These are phyloP conservation scores for Psammodynastes pulverulentus DNA, from an alignment of 2,113 vertebrate genomes.

Conservation along the genomic window DNA sequence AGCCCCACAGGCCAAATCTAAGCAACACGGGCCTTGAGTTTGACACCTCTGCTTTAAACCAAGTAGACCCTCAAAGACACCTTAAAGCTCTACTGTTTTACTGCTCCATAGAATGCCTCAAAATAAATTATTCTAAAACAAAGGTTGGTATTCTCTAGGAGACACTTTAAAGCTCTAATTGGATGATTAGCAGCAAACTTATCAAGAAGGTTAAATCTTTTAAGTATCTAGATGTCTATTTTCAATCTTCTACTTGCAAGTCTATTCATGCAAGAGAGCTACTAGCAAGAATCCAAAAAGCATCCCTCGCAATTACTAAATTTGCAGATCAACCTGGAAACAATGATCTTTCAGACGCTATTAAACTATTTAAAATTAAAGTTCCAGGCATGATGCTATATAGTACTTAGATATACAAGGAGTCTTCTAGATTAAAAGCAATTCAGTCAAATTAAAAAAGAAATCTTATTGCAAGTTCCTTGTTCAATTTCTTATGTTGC, in stretches of 20 bases:
- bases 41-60: background rate
- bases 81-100: background rate
- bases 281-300: background rate
- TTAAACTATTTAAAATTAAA: background rate
- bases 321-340: background rate
- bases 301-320: background rate
- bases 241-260: background rate
- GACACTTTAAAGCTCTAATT: background rate
- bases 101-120: background rate
- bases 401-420: background rate
- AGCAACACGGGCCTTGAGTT: no score
- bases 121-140: background rate
- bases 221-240: background rate
- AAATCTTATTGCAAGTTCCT: background rate
- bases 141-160: background rate
- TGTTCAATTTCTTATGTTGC: background rate
- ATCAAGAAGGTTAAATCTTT: background rate
- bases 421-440: background rate
- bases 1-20: no score
- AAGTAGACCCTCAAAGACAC: background rate
- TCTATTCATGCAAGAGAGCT: background rate
- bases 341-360: background rate
- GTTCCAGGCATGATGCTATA: background rate
- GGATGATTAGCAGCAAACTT: background rate
- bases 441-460: background rate